A percentile compares a stretch with the other conserved stretches of the same genome.
These are phyloP conservation scores for Blastobasis lacticolella DNA, from an alignment of 2,888 invertebrate species.

Conservation along the genomic window DNA sequence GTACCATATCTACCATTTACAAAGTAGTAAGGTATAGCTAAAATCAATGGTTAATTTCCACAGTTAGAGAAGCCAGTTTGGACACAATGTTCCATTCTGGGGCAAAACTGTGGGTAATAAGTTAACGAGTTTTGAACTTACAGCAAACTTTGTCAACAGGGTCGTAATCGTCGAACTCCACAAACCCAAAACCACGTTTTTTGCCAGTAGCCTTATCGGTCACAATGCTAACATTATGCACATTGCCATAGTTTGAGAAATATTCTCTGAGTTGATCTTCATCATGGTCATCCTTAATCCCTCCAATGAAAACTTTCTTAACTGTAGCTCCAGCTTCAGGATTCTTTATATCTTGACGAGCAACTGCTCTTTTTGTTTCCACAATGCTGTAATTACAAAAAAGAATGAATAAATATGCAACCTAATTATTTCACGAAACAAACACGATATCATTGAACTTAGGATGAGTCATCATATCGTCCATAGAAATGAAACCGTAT, in stretches of 20 bases:
- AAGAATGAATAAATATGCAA: neutral
- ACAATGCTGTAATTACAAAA: slow-evolving; percentile 77
- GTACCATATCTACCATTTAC: slow-evolving; percentile 52
- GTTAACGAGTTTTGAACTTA: slow-evolving; percentile 73
- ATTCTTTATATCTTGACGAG: slow-evolving; percentile 91
- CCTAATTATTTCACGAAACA: too few species aligned
- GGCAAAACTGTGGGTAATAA: slow-evolving; percentile 60
- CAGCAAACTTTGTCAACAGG: slow-evolving; percentile 97
- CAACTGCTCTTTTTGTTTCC: slow-evolving; percentile 97
- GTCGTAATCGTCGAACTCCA: slow-evolving; percentile 98
- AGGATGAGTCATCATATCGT: too few species aligned
- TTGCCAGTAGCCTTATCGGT: slow-evolving; percentile 95
- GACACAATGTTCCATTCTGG: slow-evolving; percentile 61
- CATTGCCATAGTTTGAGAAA: slow-evolving; percentile 87
- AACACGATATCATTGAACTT: too few species aligned
- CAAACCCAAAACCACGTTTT: slow-evolving; percentile 96
- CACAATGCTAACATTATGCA: slow-evolving; percentile 90
- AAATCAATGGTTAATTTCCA: slow-evolving; percentile 63
- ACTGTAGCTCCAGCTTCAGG: slow-evolving; percentile 96
- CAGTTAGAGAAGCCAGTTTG: slow-evolving; percentile 68
- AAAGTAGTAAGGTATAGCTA: slow-evolving; percentile 62
- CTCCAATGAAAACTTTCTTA: slow-evolving; percentile 96
- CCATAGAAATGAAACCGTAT: too few species aligned
- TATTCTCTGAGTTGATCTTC: slow-evolving; percentile 92
- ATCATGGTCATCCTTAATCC: slow-evolving; percentile 94